These are phyloP conservation scores for Cryptocephalus primarius DNA, from an alignment of 2,888 invertebrate species.

Conservation along the genomic window DNA sequence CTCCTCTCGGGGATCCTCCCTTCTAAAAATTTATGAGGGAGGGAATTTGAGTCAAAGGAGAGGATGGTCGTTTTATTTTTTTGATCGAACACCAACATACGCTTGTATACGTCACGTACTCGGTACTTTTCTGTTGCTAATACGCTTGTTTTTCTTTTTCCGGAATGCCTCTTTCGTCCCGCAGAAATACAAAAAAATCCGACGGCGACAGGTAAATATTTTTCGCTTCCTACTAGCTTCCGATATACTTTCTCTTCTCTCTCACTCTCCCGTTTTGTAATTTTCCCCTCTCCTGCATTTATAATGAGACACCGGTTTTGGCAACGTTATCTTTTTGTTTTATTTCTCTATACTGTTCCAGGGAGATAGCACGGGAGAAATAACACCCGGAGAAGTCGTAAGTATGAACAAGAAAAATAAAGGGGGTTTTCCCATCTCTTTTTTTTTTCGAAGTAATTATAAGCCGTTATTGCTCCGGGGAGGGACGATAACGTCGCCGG, in stretches of 20 bases:
- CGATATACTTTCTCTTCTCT: background rate
- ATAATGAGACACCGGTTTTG: slow-evolving; percentile 8
- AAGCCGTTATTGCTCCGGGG: too few relatives aligned
- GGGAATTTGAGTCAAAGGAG: too few relatives aligned
- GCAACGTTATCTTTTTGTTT: slow-evolving; percentile 20
- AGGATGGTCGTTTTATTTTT: too few relatives aligned
- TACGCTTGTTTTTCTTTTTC: slow-evolving; percentile 14
- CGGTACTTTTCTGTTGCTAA: background rate
- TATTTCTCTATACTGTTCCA: slow-evolving; percentile 44
- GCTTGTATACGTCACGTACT: too few relatives aligned
- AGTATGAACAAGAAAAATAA: slow-evolving; percentile 29
- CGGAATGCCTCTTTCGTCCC: slow-evolving; percentile 12
- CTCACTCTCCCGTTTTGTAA: background rate
- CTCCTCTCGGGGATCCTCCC: too few relatives aligned
- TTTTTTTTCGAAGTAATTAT: too few relatives aligned
- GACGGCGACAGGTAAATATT: slow-evolving; percentile 66
- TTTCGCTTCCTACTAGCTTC: slow-evolving; percentile 9
- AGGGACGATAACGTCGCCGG: too few relatives aligned
- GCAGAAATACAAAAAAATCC: slow-evolving; percentile 76
- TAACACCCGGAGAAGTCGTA: slow-evolving; percentile 62
- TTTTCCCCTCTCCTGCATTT: background rate
- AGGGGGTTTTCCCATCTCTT: background rate
- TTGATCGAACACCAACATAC: too few relatives aligned
- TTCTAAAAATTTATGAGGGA: too few relatives aligned
- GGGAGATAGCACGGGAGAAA: slow-evolving; percentile 73